Percentiles rank a stretch among this genome's conserved stretches.
phyloP scores from a whole-genome alignment of 1,140 invertebrate species.

The Lasioglossum albipes region DNA sequence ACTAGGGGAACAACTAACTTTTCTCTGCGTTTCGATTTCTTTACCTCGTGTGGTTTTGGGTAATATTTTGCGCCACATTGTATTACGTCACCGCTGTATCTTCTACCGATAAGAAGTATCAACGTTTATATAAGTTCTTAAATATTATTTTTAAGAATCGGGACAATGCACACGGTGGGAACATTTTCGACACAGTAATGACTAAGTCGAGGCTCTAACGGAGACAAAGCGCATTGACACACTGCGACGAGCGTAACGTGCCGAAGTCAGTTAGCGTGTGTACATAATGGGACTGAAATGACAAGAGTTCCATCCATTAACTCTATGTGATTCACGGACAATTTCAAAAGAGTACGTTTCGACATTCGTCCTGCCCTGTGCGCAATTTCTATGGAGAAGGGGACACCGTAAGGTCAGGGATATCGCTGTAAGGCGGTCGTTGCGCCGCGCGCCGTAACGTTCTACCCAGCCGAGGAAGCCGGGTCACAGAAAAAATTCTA shows the following conservation, averaged over 20 bases:
- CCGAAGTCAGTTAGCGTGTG: neutral
- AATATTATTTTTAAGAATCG: too few species aligned
- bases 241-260: neutral
- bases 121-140: too few species aligned
- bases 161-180: neutral
- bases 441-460: constrained; percentile 39
- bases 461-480: constrained; percentile 13
- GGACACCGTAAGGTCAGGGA: constrained; percentile 75
- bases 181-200: neutral
- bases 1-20: too few species aligned
- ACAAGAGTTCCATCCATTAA: constrained; percentile 63
- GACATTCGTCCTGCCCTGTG: constrained; percentile 68
- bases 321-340: constrained; percentile 72
- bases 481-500: constrained; percentile 28
- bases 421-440: constrained; percentile 67
- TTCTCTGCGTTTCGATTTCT: too few species aligned
- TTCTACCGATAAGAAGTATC: too few species aligned
- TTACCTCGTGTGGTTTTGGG: too few species aligned
- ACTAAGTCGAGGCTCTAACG: neutral
- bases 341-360: constrained; percentile 75
- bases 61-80: too few species aligned
- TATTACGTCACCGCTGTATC: too few species aligned
- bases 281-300: constrained; percentile 4
- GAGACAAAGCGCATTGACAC: constrained; percentile 1
- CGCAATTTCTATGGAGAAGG: constrained; percentile 67